phyloP scores from a whole-genome alignment of 2,113 vertebrate species.

The Pygoscelis adeliae region DNA sequence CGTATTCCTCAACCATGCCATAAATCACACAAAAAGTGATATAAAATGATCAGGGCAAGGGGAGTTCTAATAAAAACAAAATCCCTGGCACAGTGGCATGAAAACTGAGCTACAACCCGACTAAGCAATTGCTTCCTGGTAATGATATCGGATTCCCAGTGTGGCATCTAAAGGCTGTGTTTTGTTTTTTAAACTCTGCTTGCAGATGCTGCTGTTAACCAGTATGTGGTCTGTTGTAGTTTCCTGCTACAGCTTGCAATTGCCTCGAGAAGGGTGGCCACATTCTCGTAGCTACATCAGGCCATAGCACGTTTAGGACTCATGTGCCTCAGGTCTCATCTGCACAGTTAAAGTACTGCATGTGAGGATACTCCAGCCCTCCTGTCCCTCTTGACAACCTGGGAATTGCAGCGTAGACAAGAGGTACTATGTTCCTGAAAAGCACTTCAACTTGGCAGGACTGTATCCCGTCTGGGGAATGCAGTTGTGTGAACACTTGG shows the following conservation, averaged over 20 bases:
- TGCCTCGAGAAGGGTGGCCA: neutral
- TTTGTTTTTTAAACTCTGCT: neutral
- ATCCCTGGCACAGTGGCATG: neutral
- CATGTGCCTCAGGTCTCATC: neutral
- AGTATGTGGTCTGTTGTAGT: neutral
- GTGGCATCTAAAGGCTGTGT: neutral
- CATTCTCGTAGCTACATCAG: neutral
- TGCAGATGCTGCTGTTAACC: neutral
- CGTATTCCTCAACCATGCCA: neutral
- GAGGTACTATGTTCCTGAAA: neutral
- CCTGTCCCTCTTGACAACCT: neutral
- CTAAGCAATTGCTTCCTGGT: neutral
- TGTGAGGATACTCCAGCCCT: neutral
- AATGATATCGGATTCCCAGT: neutral
- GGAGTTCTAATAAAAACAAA: conserved; percentile 13
- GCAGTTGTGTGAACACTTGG: neutral
- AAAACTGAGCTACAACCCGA: neutral
- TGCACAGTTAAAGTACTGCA: rapidly evolving
- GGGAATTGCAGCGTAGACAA: neutral
- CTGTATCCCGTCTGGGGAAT: neutral
- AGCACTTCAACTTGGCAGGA: neutral
- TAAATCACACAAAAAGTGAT: conserved; percentile 15
- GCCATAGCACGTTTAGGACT: neutral
- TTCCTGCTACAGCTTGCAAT: neutral
- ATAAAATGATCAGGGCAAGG: neutral